Conservation (phyloP, 1,140 invertebrate genomes). For the Aphelinus certus region DNA sequence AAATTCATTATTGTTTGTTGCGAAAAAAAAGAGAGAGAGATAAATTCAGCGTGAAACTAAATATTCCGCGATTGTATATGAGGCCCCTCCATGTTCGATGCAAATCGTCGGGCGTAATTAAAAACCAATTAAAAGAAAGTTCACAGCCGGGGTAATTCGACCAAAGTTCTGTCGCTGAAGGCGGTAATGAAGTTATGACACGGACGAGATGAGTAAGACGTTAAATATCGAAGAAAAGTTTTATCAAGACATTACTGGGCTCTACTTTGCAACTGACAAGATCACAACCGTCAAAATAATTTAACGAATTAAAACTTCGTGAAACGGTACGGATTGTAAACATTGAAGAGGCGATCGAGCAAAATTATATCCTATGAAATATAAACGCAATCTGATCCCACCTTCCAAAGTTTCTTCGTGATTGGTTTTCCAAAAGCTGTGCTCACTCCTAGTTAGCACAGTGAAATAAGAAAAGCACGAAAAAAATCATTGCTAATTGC, state of each 20-base stretch:
- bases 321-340: too few species aligned
- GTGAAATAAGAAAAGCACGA: too few species aligned
- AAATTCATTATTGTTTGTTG: constrained; percentile 9
- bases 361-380: too few species aligned
- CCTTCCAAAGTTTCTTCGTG: too few species aligned
- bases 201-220: not conserved
- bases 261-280: not conserved
- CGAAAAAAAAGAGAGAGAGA: constrained; percentile 2
- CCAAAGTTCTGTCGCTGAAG: not conserved
- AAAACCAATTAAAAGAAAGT: constrained; percentile 32
- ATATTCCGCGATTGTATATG: constrained; percentile 10
- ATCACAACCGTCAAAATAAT: too few species aligned
- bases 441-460: too few species aligned
- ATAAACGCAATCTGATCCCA: too few species aligned
- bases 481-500: too few species aligned
- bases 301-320: too few species aligned
- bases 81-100: not conserved
- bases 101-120: constrained; percentile 13
- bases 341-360: too few species aligned
- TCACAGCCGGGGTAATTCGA: not conserved
- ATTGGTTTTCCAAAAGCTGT: too few species aligned
- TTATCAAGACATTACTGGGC: constrained; percentile 19
- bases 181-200: not conserved
- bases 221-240: not conserved
- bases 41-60: not conserved